A percentile compares a stretch with the other conserved stretches of the same genome.
These are phyloP conservation scores for Cantharis nigra DNA, from an alignment of 2,888 invertebrate genomes.

Conservation along the genomic window DNA sequence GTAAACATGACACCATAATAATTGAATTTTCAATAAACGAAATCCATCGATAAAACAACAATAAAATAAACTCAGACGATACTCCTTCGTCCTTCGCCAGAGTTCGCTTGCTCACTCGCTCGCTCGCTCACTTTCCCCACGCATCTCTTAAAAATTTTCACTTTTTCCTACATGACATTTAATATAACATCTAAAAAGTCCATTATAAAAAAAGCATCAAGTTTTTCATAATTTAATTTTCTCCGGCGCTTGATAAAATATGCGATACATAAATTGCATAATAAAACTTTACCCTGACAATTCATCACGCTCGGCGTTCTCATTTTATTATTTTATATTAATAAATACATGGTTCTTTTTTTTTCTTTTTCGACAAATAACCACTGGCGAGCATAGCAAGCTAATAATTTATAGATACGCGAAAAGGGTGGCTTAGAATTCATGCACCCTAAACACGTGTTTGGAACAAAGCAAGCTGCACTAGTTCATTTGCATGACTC, in stretches of 20 bases:
- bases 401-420: not conserved
- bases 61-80: not conserved
- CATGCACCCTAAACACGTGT: constrained; percentile 29
- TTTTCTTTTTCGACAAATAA: not conserved
- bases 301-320: not conserved
- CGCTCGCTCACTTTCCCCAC: not conserved
- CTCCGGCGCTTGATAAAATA: not conserved
- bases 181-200: not conserved
- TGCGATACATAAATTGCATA: not conserved
- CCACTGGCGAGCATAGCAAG: not conserved
- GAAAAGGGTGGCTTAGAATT: constrained; percentile 1
- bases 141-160: not conserved
- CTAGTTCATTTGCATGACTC: constrained; percentile 35
- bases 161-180: not conserved
- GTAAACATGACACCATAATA: constrained; percentile 23
- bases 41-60: constrained; percentile 9
- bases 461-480: constrained; percentile 26
- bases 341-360: not conserved
- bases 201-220: not conserved
- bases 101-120: too few species aligned
- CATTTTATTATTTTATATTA: not conserved
- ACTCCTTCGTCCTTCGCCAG: not conserved
- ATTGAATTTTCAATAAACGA: constrained; percentile 20
- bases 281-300: not conserved
- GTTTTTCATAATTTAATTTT: constrained; percentile 1